Evolutionary conservation across 2,888 invertebrate species (phyloP).

Genomic region (Zaprionus bogoriensis): DNA sequence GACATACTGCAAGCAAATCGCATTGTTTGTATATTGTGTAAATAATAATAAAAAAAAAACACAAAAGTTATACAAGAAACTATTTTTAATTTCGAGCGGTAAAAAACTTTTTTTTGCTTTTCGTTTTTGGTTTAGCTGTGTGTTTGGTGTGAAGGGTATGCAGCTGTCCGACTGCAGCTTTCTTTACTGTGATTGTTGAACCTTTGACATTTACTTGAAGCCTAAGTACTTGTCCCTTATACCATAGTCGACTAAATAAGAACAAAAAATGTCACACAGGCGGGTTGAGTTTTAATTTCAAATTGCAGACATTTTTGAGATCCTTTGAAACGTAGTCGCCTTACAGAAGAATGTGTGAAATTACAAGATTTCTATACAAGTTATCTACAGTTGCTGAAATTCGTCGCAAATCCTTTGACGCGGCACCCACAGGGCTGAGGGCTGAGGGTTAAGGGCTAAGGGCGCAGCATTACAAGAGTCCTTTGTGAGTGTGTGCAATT

Average conservation of each 20-base stretch:
- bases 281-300: conserved; percentile 11
- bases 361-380: conserved; percentile 6
- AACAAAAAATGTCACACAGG: neutral
- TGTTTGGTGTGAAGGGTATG: too few relatives aligned
- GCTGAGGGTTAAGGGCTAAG: neutral
- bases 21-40: too few relatives aligned
- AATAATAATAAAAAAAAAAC: too few relatives aligned
- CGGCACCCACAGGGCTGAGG: too few relatives aligned
- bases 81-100: too few relatives aligned
- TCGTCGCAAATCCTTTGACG: conserved; percentile 7
- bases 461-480: neutral
- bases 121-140: too few relatives aligned
- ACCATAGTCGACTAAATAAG: neutral
- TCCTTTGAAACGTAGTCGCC: conserved; percentile 8
- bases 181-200: neutral
- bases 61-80: too few relatives aligned
- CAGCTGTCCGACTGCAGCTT: neutral
- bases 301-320: neutral
- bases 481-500: conserved; percentile 2
- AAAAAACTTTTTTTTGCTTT: too few relatives aligned
- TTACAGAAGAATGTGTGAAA: conserved; percentile 8
- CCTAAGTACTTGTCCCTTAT: neutral
- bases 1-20: too few relatives aligned
- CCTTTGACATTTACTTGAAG: neutral
- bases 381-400: conserved; percentile 12